phyloP scores from a whole-genome alignment of 23 tunicate species.

The Ciona savignyi region DNA sequence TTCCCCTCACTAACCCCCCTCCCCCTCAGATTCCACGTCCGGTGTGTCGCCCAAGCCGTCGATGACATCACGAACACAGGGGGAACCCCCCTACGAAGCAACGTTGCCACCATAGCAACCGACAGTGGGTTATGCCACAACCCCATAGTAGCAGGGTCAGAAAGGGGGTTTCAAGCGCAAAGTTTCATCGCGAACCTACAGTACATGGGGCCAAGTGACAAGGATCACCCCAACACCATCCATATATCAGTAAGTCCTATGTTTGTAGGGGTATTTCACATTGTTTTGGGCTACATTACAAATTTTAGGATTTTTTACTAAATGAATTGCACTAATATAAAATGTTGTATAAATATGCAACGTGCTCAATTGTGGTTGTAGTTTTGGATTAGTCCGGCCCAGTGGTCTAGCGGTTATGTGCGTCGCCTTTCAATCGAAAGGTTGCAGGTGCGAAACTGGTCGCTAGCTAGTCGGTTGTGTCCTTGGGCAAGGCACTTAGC shows the following conservation, averaged over 20 bases:
- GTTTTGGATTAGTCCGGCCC: neutral
- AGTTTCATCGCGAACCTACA: slow-evolving; percentile 89
- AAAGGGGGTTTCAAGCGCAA: slow-evolving; percentile 94
- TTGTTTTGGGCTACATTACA: too few species aligned
- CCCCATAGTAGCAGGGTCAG: slow-evolving; percentile 86
- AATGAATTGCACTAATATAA: too few species aligned
- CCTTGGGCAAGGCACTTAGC: too few species aligned
- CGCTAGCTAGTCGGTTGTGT: too few species aligned
- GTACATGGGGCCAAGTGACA: slow-evolving; percentile 45
- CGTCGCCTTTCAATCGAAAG: too few species aligned
- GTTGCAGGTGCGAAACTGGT: too few species aligned
- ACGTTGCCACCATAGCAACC: slow-evolving; percentile 75
- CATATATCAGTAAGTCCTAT: slow-evolving; percentile 72
- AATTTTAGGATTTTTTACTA: too few species aligned
- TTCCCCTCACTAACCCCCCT: too few species aligned
- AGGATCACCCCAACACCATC: slow-evolving; percentile 82
- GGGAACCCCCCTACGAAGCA: slow-evolving; percentile 87
- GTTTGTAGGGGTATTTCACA: too few species aligned
- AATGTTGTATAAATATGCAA: too few species aligned
- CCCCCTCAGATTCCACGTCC: slow-evolving; percentile 81
- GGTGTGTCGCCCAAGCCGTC: slow-evolving; percentile 95
- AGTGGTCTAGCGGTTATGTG: too few species aligned
- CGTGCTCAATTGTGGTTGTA: neutral
- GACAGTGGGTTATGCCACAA: slow-evolving; percentile 93
- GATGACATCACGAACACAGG: slow-evolving; percentile 71